A percentile compares a stretch with the other conserved stretches of the same genome.
Conservation (phyloP, 2,888 invertebrate species). For the Clusia tigrina region DNA sequence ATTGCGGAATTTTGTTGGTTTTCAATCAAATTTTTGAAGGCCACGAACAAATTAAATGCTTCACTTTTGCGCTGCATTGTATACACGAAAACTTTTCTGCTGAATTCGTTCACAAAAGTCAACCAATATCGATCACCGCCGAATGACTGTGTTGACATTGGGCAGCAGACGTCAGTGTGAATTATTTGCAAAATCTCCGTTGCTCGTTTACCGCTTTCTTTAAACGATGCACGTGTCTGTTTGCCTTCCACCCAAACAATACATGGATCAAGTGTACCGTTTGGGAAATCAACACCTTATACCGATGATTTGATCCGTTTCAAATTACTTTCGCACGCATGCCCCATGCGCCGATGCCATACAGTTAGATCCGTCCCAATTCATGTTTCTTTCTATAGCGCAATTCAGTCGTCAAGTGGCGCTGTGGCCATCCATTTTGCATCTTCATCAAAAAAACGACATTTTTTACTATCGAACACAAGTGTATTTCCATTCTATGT, state of each 20-base stretch:
- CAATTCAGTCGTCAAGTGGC: constrained; percentile 17
- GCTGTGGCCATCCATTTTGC: constrained; percentile 15
- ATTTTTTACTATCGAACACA: constrained; percentile 27
- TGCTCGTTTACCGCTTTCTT: constrained; percentile 20
- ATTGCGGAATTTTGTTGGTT: too few relatives aligned
- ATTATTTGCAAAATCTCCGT: constrained; percentile 21
- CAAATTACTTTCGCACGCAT: constrained; percentile 23
- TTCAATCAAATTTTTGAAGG: too few relatives aligned
- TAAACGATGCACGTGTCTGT: constrained; percentile 22
- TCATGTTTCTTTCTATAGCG: constrained; percentile 14
- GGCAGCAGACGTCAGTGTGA: too few relatives aligned
- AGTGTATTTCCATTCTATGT: constrained; percentile 29
- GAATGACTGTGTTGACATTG: too few relatives aligned
- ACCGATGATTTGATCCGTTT: constrained; percentile 20
- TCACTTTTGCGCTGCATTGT: too few relatives aligned
- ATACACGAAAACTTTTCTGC: too few relatives aligned
- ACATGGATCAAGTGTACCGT: constrained; percentile 18
- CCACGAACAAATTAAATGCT: too few relatives aligned
- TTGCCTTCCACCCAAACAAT: constrained; percentile 24
- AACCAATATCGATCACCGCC: too few relatives aligned
- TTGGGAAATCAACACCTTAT: constrained; percentile 13
- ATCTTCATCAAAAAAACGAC: constrained; percentile 27
- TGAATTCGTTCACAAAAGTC: too few relatives aligned
- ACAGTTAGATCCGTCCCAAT: constrained; percentile 13
- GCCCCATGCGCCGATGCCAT: constrained; percentile 25